phyloP scores from a whole-genome alignment of 2,113 vertebrate genomes.

The Notarius quadriscutis region DNA sequence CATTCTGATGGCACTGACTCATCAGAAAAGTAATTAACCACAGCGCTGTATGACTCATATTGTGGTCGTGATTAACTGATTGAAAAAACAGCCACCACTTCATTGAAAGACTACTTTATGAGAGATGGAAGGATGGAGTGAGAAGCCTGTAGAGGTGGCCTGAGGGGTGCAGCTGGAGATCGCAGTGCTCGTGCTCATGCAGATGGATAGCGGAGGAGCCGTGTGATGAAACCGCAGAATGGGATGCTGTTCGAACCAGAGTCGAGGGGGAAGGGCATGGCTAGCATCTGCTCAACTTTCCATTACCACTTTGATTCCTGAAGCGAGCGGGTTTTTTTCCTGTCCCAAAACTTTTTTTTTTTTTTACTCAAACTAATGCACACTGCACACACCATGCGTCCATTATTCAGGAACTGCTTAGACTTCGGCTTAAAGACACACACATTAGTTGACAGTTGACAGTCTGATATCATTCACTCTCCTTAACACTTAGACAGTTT shows the following conservation, averaged over 20 bases:
- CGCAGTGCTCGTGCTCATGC: constrained; percentile 30
- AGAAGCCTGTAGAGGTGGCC: constrained; percentile 11
- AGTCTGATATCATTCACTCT: neutral
- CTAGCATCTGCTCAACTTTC: constrained; percentile 12
- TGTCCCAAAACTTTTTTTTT: neutral
- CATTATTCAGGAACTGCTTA: neutral
- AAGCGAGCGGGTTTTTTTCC: neutral
- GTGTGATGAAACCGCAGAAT: constrained; percentile 11
- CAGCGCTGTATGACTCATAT: neutral
- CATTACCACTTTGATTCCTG: neutral
- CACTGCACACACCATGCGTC: neutral
- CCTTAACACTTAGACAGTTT: neutral
- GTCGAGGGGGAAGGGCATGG: neutral
- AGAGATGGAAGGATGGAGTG: constrained; percentile 18
- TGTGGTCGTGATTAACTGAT: neutral
- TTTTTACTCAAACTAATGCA: neutral
- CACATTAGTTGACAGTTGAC: neutral
- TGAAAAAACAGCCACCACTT: neutral
- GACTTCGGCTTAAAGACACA: neutral
- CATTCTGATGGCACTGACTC: neutral
- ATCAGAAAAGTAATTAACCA: constrained; percentile 8
- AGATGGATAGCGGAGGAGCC: constrained; percentile 17
- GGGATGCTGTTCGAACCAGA: neutral
- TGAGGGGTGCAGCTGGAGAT: neutral
- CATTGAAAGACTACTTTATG: neutral